A percentile compares a stretch with the other conserved stretches of the same genome.
phyloP scores from a whole-genome alignment of 2,888 invertebrate genomes.

The Tinea trinotella region DNA sequence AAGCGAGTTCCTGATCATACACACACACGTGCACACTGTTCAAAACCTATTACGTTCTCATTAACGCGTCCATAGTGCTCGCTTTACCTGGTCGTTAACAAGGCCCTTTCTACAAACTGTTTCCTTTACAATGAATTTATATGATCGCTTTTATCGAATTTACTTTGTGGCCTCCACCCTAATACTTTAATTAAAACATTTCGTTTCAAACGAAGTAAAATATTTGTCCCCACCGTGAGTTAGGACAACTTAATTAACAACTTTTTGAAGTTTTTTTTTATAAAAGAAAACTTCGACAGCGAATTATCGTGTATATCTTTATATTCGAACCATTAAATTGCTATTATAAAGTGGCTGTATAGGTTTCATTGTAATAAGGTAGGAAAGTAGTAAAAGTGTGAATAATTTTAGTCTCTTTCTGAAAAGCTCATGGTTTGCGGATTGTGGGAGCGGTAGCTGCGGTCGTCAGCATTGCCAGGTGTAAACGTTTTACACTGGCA shows the following conservation, averaged over 20 bases:
- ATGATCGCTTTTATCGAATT: constrained; percentile 18
- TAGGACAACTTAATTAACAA: constrained; percentile 11
- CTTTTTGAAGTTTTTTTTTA: constrained; percentile 14
- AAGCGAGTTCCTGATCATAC: constrained; percentile 6
- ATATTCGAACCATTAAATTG: not conserved
- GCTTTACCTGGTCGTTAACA: constrained; percentile 16
- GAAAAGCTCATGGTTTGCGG: not conserved
- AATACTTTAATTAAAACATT: constrained; percentile 18
- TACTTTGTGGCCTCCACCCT: constrained; percentile 15
- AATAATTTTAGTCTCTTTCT: constrained; percentile 6
- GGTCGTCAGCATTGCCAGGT: constrained; percentile 10
- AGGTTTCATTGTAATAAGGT: not conserved
- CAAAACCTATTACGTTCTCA: constrained; percentile 16
- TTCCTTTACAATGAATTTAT: constrained; percentile 17
- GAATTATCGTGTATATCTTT: not conserved
- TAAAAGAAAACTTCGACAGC: constrained; percentile 4
- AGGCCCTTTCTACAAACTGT: constrained; percentile 17
- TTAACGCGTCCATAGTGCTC: constrained; percentile 15
- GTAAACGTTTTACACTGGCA: not conserved
- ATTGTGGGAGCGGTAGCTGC: constrained; percentile 5
- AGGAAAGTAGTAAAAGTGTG: not conserved
- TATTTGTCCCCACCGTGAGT: constrained; percentile 16
- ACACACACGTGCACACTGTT: constrained; percentile 3
- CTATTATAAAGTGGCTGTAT: not conserved
- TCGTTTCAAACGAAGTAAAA: constrained; percentile 18